Evolutionary conservation across 2,888 invertebrate genomes (phyloP), one percentile per base, ranked within the genome.

Genomic region (Drosophila mulleri): DNA sequence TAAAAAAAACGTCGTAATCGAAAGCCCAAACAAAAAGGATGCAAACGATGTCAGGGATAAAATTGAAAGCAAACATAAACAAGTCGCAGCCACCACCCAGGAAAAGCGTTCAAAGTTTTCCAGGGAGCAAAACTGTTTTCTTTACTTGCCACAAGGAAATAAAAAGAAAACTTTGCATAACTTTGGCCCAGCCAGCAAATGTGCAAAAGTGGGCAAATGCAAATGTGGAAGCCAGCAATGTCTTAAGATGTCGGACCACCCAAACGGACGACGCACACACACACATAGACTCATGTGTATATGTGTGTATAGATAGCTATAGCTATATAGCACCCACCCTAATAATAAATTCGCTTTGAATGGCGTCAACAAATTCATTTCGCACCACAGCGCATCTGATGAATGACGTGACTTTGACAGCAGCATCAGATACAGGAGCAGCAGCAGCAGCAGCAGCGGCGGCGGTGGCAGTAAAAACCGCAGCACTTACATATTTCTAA

Each of bases 361-460:
- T 81, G 79, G 81, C 82, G 82, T 81, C 81, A 81, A 81, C 81
- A 71, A 77, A 81, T 77, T 84, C 70, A 84, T 83, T 86, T 84
- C 84, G 71, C 84, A 75, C 86, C 86, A 77, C 54, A 56, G 76
- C 75, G 80, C 75, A 72, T 81, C 77, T 86, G 89, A 82, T 87
- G 79, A 75, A 86, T 88, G 88, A 81, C 82, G 82, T 82, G 78
- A 78, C 73, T 81, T 61, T 77, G 70, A 76, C 75, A 73, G 78
- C 61, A 66, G 52, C 70, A 57, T 42, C 64, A 65, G 57, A 47
- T 48, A 18, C 32, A 65, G n/a, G 42, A 42, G 23, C 12, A 53
- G 16, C 12, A 6, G 42, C 18, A 9, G 29, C 69, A 66, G 3
- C 45, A 42, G 23, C 12, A 48, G 12, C 12, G 1, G 42, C 18